A percentile compares a stretch with the other conserved stretches of the same genome.
phyloP scores from a whole-genome alignment of 2,797 vertebrate genomes.

The Cyprinodon diabolis region DNA sequence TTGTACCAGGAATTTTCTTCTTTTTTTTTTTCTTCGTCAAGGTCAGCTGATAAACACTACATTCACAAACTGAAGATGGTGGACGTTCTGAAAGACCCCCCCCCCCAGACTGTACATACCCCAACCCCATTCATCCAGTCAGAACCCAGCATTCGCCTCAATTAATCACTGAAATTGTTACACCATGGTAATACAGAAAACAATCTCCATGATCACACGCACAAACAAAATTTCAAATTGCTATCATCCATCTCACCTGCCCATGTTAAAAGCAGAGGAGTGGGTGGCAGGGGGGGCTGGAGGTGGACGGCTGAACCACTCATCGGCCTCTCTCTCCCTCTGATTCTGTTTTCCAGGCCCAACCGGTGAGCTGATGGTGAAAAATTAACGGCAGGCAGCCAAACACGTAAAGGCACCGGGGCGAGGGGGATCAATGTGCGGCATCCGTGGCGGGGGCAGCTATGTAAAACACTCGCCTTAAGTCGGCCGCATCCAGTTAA shows the following conservation, averaged over 20 bases:
- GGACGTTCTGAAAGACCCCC: slow-evolving; percentile 31
- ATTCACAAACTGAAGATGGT: slow-evolving; percentile 52
- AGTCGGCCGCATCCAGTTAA: slow-evolving; percentile 81
- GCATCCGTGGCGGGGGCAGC: slow-evolving; percentile 64
- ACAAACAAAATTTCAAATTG: slow-evolving; percentile 82
- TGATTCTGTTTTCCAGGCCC: slow-evolving; percentile 40
- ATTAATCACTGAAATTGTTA: slow-evolving; percentile 78
- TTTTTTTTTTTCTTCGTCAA: slow-evolving; percentile 49
- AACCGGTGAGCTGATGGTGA: slow-evolving; percentile 66
- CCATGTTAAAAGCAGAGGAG: slow-evolving; percentile 53
- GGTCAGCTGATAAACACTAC: slow-evolving; percentile 69
- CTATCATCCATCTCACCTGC: slow-evolving; percentile 83
- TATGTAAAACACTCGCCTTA: slow-evolving; percentile 81
- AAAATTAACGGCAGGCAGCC: slow-evolving; percentile 72
- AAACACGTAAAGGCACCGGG: slow-evolving; percentile 64
- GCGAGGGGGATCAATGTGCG: slow-evolving; percentile 69
- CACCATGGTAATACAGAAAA: slow-evolving; percentile 76
- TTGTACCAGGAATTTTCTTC: slow-evolving; percentile 19
- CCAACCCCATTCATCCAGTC: slow-evolving; percentile 31
- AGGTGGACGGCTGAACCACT: slow-evolving; percentile 42
- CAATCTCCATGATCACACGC: slow-evolving; percentile 83
- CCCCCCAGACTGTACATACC: slow-evolving; percentile 15
- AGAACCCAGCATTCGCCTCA: slow-evolving; percentile 49
- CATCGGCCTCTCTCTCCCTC: slow-evolving; percentile 33
- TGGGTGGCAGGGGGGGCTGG: neutral